Evolutionary conservation across 2,113 vertebrate species (phyloP).

Genomic region (Poecile atricapillus): DNA sequence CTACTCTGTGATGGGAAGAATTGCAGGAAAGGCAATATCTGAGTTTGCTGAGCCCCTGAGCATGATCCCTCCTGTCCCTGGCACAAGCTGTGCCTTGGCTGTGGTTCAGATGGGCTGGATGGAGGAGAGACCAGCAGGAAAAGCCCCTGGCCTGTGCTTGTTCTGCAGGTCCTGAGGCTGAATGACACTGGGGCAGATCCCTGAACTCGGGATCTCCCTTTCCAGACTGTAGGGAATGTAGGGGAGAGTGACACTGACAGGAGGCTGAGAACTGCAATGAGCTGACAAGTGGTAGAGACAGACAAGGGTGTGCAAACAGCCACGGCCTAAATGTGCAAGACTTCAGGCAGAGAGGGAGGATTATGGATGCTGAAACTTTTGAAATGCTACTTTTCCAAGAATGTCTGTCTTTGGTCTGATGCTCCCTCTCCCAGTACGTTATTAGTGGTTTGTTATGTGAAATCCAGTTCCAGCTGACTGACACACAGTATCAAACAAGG

Average conservation of each 20-base stretch:
- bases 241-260: neutral
- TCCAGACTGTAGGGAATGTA: neutral
- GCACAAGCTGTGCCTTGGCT: neutral
- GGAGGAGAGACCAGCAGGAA: neutral
- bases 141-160: neutral
- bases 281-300: neutral
- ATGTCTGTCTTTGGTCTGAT: neutral
- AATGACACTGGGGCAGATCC: neutral
- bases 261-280: neutral
- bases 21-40: neutral
- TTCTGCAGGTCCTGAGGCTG: neutral
- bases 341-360: neutral
- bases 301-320: neutral
- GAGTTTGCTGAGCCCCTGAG: neutral
- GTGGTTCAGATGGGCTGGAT: neutral
- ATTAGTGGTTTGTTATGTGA: neutral
- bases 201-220: neutral
- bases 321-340: neutral
- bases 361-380: neutral
- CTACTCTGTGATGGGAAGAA: neutral
- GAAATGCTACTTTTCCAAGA: neutral
- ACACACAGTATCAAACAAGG: neutral
- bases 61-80: fast-evolving
- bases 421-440: neutral
- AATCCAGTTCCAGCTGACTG: conserved; percentile 12